Evolutionary conservation across 2,797 vertebrate species (phyloP).

Genomic region (Orestias chungarensis): DNA sequence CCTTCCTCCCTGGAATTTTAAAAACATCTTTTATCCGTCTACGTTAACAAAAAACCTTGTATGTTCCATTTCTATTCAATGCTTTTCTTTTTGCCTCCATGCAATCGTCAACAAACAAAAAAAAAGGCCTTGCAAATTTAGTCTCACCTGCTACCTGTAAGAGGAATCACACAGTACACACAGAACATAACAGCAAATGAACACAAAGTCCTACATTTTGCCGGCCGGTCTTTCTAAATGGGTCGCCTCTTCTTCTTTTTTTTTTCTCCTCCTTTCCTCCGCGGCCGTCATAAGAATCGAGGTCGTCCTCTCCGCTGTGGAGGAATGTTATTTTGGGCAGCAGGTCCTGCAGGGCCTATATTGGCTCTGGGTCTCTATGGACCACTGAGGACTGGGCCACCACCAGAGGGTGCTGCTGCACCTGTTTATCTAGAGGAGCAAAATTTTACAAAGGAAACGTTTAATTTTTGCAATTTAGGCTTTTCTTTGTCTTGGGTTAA

Average conservation of each 20-base stretch:
- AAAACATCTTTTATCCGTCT: slow-evolving; percentile 18
- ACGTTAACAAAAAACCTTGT: slow-evolving; percentile 19
- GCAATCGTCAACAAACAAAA: slow-evolving; percentile 15
- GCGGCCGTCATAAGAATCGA: slow-evolving; percentile 81
- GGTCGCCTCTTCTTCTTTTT: slow-evolving; percentile 70
- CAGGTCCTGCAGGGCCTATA: slow-evolving; percentile 83
- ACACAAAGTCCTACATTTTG: slow-evolving; percentile 73
- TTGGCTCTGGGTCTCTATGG: slow-evolving; percentile 80
- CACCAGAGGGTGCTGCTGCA: slow-evolving; percentile 64
- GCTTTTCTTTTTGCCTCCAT: slow-evolving; percentile 4
- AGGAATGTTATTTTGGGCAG: slow-evolving; percentile 84
- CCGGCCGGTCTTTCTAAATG: slow-evolving; percentile 71
- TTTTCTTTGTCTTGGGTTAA: neutral
- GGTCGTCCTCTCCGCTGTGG: slow-evolving; percentile 80
- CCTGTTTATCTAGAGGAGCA: slow-evolving; percentile 10
- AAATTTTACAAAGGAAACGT: neutral
- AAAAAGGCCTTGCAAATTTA: slow-evolving; percentile 11
- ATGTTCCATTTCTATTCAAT: slow-evolving; percentile 3
- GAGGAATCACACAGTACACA: slow-evolving; percentile 42
- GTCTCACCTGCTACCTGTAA: slow-evolving; percentile 34
- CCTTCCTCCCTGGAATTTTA: neutral
- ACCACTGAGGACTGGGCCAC: slow-evolving; percentile 71
- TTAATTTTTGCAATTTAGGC: neutral
- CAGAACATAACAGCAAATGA: slow-evolving; percentile 41
- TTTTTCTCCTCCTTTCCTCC: slow-evolving; percentile 65